These are phyloP conservation scores for Ischnura elegans DNA, from an alignment of 2,888 invertebrate genomes.

Conservation along the genomic window DNA sequence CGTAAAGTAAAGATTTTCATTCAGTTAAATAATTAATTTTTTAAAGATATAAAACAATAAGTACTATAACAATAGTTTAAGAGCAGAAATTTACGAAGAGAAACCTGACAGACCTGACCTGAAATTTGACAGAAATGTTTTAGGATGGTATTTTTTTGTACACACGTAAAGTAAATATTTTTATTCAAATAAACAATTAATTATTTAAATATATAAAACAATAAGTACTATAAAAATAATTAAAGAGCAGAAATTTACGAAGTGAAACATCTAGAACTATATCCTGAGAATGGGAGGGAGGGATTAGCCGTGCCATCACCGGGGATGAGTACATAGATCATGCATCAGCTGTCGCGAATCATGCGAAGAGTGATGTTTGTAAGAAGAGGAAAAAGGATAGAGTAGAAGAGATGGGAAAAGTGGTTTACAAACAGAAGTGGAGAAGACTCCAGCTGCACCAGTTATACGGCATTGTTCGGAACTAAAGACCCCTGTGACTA, in stretches of 20 bases:
- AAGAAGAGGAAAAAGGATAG: background rate
- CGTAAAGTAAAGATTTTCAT: no score
- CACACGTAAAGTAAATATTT: no score
- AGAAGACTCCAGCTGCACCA: slow-evolving; percentile 4
- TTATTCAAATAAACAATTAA: no score
- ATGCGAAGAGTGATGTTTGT: background rate
- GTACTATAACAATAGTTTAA: no score
- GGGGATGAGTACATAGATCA: background rate
- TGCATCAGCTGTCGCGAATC: background rate
- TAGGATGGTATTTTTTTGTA: no score
- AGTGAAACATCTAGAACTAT: background rate
- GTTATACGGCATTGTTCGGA: slow-evolving; percentile 8
- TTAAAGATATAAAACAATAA: no score
- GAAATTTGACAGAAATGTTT: no score
- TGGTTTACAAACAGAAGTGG: background rate
- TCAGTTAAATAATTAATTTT: no score
- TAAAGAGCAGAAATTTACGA: background rate
- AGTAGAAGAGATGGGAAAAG: background rate
- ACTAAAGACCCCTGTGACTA: background rate
- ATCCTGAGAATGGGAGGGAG: background rate
- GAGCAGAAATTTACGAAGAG: no score
- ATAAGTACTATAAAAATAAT: background rate
- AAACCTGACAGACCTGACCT: no score
- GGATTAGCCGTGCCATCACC: background rate
- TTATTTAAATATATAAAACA: no score